Conservation (phyloP, 2,113 vertebrate genomes). For the Siniperca chuatsi region DNA sequence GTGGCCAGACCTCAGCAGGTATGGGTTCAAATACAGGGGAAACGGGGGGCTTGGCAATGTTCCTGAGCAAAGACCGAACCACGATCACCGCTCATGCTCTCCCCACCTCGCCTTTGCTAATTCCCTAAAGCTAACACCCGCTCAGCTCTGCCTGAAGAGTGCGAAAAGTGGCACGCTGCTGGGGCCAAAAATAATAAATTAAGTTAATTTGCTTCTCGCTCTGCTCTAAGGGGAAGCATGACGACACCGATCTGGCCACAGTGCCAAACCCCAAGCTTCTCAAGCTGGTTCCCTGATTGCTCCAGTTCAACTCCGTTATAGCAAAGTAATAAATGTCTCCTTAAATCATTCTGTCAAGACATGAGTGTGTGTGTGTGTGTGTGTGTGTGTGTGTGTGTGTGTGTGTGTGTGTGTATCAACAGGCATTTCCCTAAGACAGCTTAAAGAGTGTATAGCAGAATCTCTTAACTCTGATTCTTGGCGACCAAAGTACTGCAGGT, state of each 20-base stretch:
- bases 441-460: constrained; percentile 12
- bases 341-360: constrained; percentile 58
- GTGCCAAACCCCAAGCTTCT: constrained; percentile 68
- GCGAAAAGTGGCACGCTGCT: constrained; percentile 63
- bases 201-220: constrained; percentile 75
- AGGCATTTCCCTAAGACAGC: constrained; percentile 16
- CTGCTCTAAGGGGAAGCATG: constrained; percentile 46
- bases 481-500: background rate
- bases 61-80: constrained; percentile 72
- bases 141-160: constrained; percentile 62
- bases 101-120: constrained; percentile 52
- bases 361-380: background rate
- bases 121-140: constrained; percentile 71
- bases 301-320: constrained; percentile 56
- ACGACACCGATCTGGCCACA: constrained; percentile 49
- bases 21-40: constrained; percentile 62
- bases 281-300: constrained; percentile 57
- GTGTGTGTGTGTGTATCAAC: background rate
- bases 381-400: background rate
- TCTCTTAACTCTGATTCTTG: constrained; percentile 12
- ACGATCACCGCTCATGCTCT: constrained; percentile 34
- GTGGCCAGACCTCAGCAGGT: constrained; percentile 77
- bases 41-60: constrained; percentile 45
- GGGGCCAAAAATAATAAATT: constrained; percentile 83
- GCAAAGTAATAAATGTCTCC: constrained; percentile 61